Percentiles rank a stretch among this genome's conserved stretches.
Conservation (phyloP, 2,797 vertebrate species). For the Centroberyx gerrardi region DNA sequence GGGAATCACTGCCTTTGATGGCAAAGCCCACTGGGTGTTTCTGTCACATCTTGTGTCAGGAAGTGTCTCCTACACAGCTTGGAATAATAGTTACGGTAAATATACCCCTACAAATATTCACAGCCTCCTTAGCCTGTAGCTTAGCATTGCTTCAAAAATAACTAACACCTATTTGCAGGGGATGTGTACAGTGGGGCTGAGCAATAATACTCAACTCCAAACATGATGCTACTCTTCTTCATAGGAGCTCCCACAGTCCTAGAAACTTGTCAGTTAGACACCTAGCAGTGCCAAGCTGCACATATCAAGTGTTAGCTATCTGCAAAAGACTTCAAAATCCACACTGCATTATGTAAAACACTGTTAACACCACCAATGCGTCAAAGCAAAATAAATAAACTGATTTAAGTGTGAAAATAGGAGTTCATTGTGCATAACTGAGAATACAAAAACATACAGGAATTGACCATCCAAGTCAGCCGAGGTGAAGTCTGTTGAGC, state of each 20-base stretch:
- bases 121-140: background rate
- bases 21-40: too few relatives aligned
- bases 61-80: too few relatives aligned
- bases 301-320: too few relatives aligned
- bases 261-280: too few relatives aligned
- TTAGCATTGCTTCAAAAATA: background rate
- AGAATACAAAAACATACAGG: conserved; percentile 33
- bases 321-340: too few relatives aligned
- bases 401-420: conserved; percentile 7
- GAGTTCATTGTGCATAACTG: conserved; percentile 20
- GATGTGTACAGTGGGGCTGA: background rate
- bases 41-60: too few relatives aligned
- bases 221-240: too few relatives aligned
- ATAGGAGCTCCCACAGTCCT: too few relatives aligned
- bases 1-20: too few relatives aligned
- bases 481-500: background rate
- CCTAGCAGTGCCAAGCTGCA: too few relatives aligned
- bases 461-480: conserved; percentile 24
- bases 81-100: background rate
- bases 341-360: background rate
- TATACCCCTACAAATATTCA: background rate
- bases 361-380: conserved; percentile 1
- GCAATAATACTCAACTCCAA: background rate
- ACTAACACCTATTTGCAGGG: background rate
- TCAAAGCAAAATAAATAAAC: conserved; percentile 13